Conservation (phyloP, 2,888 invertebrate species). For the Glaucopsyche alexis region DNA sequence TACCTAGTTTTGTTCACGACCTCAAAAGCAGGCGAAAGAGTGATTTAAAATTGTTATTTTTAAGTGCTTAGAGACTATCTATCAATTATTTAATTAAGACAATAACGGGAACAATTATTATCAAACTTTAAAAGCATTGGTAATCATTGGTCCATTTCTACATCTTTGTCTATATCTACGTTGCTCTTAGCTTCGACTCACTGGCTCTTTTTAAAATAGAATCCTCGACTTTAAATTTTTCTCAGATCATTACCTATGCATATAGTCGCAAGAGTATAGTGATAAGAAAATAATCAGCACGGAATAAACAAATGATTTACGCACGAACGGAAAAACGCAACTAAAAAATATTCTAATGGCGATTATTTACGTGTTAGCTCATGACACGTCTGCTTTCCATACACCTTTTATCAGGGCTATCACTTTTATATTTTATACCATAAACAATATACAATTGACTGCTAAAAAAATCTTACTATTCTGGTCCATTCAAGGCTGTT, state of each 20-base stretch:
- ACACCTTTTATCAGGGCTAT: slow-evolving; percentile 4
- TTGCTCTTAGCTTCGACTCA: too few species aligned
- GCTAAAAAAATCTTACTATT: background rate
- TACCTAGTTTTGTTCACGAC: too few species aligned
- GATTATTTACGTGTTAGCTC: slow-evolving; percentile 21
- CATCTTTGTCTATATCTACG: background rate
- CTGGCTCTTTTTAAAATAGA: too few species aligned
- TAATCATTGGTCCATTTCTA: too few species aligned
- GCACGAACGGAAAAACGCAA: slow-evolving; percentile 14
- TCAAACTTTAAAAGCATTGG: background rate
- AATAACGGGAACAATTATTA: background rate
- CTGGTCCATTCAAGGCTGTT: too few species aligned
- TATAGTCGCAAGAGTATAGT: background rate
- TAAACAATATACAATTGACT: background rate
- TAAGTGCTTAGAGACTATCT: background rate
- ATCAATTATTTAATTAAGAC: background rate
- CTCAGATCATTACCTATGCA: slow-evolving; percentile 4
- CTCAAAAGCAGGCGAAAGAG: background rate
- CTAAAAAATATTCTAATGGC: slow-evolving; percentile 22
- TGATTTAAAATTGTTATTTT: background rate
- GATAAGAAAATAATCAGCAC: slow-evolving; percentile 7
- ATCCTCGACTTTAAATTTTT: too few species aligned
- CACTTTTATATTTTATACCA: background rate
- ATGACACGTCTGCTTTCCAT: slow-evolving; percentile 27
- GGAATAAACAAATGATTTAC: slow-evolving; percentile 25